Conservation (phyloP, 2,797 vertebrate species). For the Chelmon rostratus region DNA sequence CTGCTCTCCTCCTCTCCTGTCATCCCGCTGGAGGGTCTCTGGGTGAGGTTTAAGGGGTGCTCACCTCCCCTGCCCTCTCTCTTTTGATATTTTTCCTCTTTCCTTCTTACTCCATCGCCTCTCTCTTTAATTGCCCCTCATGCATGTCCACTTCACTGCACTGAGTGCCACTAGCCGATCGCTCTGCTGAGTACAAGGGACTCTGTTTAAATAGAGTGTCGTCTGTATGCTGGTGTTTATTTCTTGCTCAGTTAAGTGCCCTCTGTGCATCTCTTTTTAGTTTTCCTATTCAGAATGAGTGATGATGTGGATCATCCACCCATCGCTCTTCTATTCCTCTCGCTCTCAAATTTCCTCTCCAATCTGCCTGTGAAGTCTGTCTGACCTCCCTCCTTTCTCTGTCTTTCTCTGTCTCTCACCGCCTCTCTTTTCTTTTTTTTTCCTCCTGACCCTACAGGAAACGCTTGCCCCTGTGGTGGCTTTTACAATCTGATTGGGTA, state of each 20-base stretch:
- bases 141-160: constrained; percentile 30
- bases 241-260: constrained; percentile 8
- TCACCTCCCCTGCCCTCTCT: constrained; percentile 15
- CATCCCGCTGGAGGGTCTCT: constrained; percentile 41
- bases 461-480: constrained; percentile 27
- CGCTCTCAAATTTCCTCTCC: constrained; percentile 13
- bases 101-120: constrained; percentile 23
- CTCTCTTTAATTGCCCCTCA: constrained; percentile 24
- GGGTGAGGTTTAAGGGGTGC: constrained; percentile 31
- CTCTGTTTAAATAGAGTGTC: neutral
- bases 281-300: neutral
- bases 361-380: neutral
- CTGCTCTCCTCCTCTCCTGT: constrained; percentile 47
- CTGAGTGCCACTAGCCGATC: constrained; percentile 1
- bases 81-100: constrained; percentile 6
- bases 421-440: constrained; percentile 1
- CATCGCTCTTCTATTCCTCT: neutral
- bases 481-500: constrained; percentile 61
- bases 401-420: constrained; percentile 12
- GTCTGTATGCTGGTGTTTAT: constrained; percentile 25
- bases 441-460: constrained; percentile 5
- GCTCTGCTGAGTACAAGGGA: constrained; percentile 15
- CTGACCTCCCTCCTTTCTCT: constrained; percentile 17
- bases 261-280: constrained; percentile 11
- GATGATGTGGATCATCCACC: constrained; percentile 10